These are phyloP conservation scores for Elephantulus edwardii DNA, from an alignment of 2,113 vertebrate species.

Conservation along the genomic window DNA sequence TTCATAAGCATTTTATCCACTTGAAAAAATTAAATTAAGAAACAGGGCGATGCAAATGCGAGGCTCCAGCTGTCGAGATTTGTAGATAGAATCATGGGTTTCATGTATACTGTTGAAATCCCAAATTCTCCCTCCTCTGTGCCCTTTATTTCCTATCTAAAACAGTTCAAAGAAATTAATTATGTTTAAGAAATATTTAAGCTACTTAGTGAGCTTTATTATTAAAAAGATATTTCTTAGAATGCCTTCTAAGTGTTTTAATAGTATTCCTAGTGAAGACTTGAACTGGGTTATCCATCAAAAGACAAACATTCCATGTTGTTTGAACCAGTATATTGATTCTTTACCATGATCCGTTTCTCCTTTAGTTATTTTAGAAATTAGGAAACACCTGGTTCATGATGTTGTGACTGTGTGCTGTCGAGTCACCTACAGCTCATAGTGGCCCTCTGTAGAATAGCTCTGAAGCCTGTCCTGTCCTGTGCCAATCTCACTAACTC, in stretches of 20 bases:
- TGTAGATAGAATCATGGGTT: neutral
- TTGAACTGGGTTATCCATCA: neutral
- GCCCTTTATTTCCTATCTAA: neutral
- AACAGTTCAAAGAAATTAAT: neutral
- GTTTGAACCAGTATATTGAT: neutral
- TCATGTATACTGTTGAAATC: neutral
- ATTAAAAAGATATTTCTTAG: neutral
- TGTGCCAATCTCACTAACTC: too few relatives aligned
- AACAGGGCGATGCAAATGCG: slow-evolving; percentile 49
- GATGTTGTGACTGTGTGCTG: too few relatives aligned
- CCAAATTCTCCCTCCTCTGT: neutral
- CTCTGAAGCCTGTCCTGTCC: too few relatives aligned
- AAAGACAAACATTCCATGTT: neutral
- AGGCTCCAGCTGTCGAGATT: slow-evolving; percentile 8
- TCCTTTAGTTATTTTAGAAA: slow-evolving; percentile 23
- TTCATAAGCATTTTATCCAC: slow-evolving; percentile 48
- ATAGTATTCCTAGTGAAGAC: neutral
- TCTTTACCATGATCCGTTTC: neutral
- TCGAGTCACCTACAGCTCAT: too few relatives aligned
- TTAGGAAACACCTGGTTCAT: neutral
- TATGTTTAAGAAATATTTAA: neutral
- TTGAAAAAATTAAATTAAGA: slow-evolving; percentile 58
- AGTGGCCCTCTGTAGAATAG: too few relatives aligned
- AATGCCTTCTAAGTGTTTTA: neutral
- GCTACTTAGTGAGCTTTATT: slow-evolving; percentile 5